Percentiles rank a stretch among this genome's conserved stretches.
Conservation (phyloP, 2,888 invertebrate genomes). For the Drosophila borborema region DNA sequence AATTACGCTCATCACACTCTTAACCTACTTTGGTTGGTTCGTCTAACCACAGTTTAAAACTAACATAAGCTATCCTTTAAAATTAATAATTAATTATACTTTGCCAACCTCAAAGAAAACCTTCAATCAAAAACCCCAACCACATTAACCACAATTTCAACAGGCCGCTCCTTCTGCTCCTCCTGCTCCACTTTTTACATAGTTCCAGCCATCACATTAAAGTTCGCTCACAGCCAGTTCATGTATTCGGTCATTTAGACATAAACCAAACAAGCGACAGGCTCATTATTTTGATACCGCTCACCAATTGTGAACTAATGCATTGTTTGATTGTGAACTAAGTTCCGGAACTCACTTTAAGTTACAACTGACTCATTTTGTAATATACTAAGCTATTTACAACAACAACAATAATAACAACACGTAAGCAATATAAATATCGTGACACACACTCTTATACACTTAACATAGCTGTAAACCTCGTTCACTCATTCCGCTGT, state of each 20-base stretch:
- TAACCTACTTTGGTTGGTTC: background rate
- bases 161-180: constrained; percentile 17
- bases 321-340: constrained; percentile 77
- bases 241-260: constrained; percentile 40
- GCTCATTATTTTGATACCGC: constrained; percentile 45
- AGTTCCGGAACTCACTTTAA: constrained; percentile 68
- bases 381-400: constrained; percentile 68
- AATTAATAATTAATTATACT: constrained; percentile 22
- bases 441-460: constrained; percentile 27
- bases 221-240: constrained; percentile 46
- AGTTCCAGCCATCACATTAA: constrained; percentile 17
- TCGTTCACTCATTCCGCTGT: constrained; percentile 21
- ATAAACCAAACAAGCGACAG: constrained; percentile 38
- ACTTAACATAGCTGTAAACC: constrained; percentile 29
- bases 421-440: constrained; percentile 22
- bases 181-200: background rate
- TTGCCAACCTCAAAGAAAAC: constrained; percentile 3
- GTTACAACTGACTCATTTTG: constrained; percentile 71
- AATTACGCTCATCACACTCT: background rate
- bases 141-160: constrained; percentile 28
- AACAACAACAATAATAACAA: constrained; percentile 5
- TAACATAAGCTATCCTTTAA: constrained; percentile 27
- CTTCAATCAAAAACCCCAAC: constrained; percentile 7
- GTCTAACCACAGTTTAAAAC: constrained; percentile 10
- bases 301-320: constrained; percentile 52